A percentile compares a stretch with the other conserved stretches of the same genome.
Conservation (phyloP, 1,140 invertebrate genomes). For the Bemisia tabaci region DNA sequence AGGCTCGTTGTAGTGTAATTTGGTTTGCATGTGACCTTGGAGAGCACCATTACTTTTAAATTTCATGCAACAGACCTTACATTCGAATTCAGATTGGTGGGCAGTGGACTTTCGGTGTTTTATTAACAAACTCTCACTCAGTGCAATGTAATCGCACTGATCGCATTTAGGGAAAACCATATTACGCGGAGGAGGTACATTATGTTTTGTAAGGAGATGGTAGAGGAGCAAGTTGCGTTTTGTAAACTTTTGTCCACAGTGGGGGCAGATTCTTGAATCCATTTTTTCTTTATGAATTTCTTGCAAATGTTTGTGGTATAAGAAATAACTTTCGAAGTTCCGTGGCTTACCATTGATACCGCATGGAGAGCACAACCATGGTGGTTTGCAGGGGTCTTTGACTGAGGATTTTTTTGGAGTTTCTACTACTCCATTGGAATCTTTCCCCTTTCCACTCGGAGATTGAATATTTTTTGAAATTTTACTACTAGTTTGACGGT, state of each 20-base stretch:
- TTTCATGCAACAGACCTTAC: conserved; percentile 33
- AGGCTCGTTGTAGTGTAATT: conserved; percentile 35
- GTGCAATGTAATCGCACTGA: conserved; percentile 54
- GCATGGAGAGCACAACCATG: conserved; percentile 52
- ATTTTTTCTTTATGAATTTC: conserved; percentile 68
- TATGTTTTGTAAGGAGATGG: conserved; percentile 67
- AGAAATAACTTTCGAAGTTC: conserved; percentile 58
- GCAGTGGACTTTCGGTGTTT: conserved; percentile 34
- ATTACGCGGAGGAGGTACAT: conserved; percentile 51
- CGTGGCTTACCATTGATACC: conserved; percentile 45
- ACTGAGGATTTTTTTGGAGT: not conserved
- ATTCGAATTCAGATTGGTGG: not conserved
- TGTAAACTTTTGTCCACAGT: conserved; percentile 61
- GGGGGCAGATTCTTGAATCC: conserved; percentile 62
- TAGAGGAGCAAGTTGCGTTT: conserved; percentile 63
- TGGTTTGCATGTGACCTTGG: conserved; percentile 38
- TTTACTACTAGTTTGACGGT: not conserved
- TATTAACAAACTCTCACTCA: conserved; percentile 47
- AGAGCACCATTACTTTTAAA: conserved; percentile 36
- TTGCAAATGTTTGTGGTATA: conserved; percentile 63
- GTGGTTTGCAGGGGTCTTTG: conserved; percentile 21
- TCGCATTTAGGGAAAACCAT: conserved; percentile 60
- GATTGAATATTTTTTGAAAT: conserved; percentile 4
- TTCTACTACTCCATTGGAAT: not conserved
- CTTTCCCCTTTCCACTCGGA: not conserved